Percentiles rank a stretch among this genome's conserved stretches.
These are phyloP conservation scores for Amblyjoppa proteus DNA, from an alignment of 2,888 invertebrate species.

Conservation along the genomic window DNA sequence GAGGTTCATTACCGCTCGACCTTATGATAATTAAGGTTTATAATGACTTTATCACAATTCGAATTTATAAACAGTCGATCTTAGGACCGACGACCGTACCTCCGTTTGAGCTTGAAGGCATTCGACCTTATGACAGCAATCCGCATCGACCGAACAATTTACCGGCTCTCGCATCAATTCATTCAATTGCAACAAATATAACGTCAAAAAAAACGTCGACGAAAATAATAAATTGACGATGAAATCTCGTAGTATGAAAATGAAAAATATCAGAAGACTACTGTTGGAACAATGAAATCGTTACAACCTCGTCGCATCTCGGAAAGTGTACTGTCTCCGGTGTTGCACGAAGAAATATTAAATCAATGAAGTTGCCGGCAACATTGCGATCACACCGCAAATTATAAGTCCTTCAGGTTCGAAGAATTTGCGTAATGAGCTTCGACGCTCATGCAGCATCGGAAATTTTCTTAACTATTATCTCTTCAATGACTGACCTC, in stretches of 20 bases:
- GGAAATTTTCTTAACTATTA: background rate
- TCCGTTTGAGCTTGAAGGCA: too few relatives aligned
- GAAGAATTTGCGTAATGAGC: background rate
- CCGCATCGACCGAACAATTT: background rate
- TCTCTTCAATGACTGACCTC: slow-evolving; percentile 69
- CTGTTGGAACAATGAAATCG: background rate
- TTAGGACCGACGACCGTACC: too few relatives aligned
- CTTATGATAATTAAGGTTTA: too few relatives aligned
- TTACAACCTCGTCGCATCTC: background rate
- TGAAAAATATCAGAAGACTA: background rate
- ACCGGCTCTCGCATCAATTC: background rate
- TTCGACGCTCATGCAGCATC: background rate
- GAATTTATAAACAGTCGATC: too few relatives aligned
- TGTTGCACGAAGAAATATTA: too few relatives aligned
- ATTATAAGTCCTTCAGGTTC: background rate
- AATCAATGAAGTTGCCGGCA: background rate
- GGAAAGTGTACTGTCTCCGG: too few relatives aligned
- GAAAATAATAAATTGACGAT: background rate
- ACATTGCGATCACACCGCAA: background rate
- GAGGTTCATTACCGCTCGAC: too few relatives aligned
- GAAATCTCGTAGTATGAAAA: background rate
- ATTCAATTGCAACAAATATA: background rate
- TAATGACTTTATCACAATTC: too few relatives aligned
- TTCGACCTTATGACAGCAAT: too few relatives aligned
- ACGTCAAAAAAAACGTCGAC: background rate